Percentiles rank a stretch among this genome's conserved stretches.
phyloP scores from a whole-genome alignment of 2,888 invertebrate genomes.

The Emesis castigata region DNA sequence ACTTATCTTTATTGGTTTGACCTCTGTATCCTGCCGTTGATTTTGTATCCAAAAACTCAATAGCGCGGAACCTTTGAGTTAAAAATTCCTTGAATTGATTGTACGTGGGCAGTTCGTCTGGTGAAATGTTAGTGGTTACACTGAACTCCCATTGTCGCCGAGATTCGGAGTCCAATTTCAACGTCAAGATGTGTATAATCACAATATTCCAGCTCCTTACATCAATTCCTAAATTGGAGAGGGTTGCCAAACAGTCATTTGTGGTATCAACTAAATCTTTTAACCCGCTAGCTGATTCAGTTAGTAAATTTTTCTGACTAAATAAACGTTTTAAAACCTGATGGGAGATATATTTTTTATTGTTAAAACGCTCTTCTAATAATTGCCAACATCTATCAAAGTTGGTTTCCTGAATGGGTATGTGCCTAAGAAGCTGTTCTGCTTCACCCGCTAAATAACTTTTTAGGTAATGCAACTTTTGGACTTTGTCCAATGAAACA shows the following conservation, averaged over 20 bases:
- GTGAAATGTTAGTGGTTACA: background rate
- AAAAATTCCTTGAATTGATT: background rate
- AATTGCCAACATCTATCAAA: too few relatives aligned
- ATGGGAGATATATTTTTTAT: too few relatives aligned
- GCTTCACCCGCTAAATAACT: too few relatives aligned
- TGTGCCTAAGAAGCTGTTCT: too few relatives aligned
- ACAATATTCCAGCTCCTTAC: constrained; percentile 5
- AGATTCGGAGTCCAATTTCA: background rate
- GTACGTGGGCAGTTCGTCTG: background rate
- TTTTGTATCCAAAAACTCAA: constrained; percentile 7
- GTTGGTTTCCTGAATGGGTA: too few relatives aligned
- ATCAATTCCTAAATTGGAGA: background rate
- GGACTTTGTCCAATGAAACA: too few relatives aligned
- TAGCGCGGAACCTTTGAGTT: background rate
- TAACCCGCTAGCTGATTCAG: too few relatives aligned
- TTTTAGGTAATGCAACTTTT: too few relatives aligned
- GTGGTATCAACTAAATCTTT: background rate
- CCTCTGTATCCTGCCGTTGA: background rate
- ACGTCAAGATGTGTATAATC: constrained; percentile 5
- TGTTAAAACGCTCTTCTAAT: too few relatives aligned
- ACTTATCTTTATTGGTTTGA: too few relatives aligned
- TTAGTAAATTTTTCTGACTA: too few relatives aligned
- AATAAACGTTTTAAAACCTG: too few relatives aligned
- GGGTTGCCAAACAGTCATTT: background rate
- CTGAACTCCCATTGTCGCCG: background rate